Conservation (phyloP, 1,140 invertebrate genomes). For the Panulirus ornatus region DNA sequence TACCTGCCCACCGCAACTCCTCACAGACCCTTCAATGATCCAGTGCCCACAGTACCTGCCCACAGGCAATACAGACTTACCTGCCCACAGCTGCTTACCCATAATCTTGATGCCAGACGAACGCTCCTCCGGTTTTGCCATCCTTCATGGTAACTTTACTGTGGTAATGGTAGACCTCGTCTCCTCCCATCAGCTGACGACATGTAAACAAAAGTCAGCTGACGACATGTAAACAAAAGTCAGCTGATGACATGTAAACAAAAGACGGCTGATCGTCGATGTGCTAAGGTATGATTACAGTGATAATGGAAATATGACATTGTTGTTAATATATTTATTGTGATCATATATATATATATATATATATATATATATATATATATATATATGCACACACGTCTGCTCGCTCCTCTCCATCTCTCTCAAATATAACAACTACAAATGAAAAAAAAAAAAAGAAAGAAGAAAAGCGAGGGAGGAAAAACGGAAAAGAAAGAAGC, state of each 20-base stretch:
- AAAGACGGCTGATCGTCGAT: neutral
- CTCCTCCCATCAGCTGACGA: slow-evolving; percentile 70
- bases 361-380: neutral
- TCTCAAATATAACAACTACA: neutral
- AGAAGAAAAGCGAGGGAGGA: neutral
- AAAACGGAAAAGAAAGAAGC: neutral
- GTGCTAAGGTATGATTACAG: too few species aligned
- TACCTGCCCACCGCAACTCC: too few species aligned
- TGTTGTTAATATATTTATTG: too few species aligned
- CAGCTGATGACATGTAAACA: neutral
- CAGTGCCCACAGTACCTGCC: too few species aligned
- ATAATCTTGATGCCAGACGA: slow-evolving; percentile 75
- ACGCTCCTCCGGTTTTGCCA: slow-evolving; percentile 58
- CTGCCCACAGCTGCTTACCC: slow-evolving; percentile 43
- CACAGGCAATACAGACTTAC: too few species aligned
- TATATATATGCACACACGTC: neutral
- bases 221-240: neutral
- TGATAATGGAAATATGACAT: neutral
- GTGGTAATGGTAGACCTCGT: slow-evolving; percentile 75
- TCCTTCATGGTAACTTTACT: slow-evolving; percentile 75
- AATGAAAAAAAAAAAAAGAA: neutral
- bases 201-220: neutral
- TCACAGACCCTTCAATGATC: too few species aligned
- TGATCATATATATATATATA: neutral
- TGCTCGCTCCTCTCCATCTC: neutral